phyloP scores from a whole-genome alignment of 2,797 vertebrate species.

The Chanos chanos region DNA sequence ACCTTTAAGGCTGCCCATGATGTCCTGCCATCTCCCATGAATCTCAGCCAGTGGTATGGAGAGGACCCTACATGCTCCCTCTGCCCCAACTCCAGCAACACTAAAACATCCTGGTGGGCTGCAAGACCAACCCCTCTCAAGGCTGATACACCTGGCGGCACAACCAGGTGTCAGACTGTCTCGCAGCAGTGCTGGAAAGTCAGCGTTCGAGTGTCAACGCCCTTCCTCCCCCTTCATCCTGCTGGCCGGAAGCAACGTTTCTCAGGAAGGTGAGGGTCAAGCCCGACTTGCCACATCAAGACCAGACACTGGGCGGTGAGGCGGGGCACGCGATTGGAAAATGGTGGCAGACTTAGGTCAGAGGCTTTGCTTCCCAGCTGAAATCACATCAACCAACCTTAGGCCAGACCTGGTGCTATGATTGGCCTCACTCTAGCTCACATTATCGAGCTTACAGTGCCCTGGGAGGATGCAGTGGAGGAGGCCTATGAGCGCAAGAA shows the following conservation, averaged over 20 bases:
- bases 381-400: not conserved
- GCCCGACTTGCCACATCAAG: not conserved
- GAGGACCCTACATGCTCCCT: not conserved
- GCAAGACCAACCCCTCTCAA: not conserved
- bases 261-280: not conserved
- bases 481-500: too few species aligned
- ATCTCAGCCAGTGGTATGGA: not conserved
- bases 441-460: too few species aligned
- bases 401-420: too few species aligned
- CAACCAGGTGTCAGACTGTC: too few species aligned
- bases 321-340: not conserved
- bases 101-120: not conserved
- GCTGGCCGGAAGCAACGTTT: not conserved
- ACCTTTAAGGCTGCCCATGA: not conserved
- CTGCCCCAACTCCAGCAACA: not conserved
- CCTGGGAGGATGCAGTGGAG: too few species aligned
- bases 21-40: not conserved
- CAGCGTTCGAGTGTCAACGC: too few species aligned
- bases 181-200: too few species aligned
- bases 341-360: not conserved
- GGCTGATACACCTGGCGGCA: too few species aligned
- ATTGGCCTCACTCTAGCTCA: not conserved
- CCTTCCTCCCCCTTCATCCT: not conserved
- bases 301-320: not conserved
- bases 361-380: not conserved